These are phyloP conservation scores for Abrostola triplasia DNA, from an alignment of 2,888 invertebrate genomes.

Conservation along the genomic window DNA sequence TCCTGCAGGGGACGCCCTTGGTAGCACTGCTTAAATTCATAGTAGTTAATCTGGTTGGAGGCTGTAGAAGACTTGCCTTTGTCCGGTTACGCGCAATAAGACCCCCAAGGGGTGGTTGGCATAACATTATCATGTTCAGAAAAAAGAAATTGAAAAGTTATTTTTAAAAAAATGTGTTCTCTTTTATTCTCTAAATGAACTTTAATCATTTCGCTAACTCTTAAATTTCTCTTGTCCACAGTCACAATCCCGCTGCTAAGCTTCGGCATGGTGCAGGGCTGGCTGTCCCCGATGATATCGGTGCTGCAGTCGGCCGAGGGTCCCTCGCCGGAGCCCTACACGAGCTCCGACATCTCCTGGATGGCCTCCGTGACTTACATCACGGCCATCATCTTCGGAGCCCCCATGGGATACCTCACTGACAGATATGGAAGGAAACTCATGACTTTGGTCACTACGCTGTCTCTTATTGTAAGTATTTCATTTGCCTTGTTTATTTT, in stretches of 20 bases:
- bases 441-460: constrained; percentile 79
- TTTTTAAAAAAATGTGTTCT: no score
- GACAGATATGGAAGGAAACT: constrained; percentile 80
- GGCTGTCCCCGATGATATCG: constrained; percentile 84
- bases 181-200: no score
- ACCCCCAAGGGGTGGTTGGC: no score
- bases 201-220: not conserved
- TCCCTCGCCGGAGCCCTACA: constrained; percentile 74
- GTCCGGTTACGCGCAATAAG: no score
- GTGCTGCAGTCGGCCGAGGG: constrained; percentile 75
- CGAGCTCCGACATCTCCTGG: constrained; percentile 79
- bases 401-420: constrained; percentile 82
- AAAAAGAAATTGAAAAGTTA: no score
- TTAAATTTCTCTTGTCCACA: constrained; percentile 55
- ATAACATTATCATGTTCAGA: no score
- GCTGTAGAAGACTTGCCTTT: no score
- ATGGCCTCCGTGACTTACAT: constrained; percentile 83
- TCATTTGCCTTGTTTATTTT: not conserved
- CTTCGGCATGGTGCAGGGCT: constrained; percentile 85
- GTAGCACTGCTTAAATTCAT: no score
- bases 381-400: constrained; percentile 81
- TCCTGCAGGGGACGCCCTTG: no score
- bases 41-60: no score
- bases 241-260: constrained; percentile 82
- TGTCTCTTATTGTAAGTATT: constrained; percentile 82